Evolutionary conservation across 2,797 vertebrate genomes (phyloP).

Genomic region (Hozukius guyotensis): DNA sequence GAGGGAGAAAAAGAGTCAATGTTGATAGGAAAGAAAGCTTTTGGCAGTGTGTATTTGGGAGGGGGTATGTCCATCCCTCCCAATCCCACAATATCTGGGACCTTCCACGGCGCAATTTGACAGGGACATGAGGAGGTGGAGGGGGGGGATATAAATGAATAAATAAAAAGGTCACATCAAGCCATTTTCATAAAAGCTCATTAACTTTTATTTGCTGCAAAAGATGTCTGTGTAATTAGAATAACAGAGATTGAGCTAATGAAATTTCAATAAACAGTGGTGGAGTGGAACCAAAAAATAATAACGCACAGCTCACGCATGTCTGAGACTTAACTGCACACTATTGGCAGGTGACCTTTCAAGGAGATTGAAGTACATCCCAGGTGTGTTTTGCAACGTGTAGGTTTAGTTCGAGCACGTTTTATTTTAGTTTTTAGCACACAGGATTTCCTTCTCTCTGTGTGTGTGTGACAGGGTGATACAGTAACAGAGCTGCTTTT

Average conservation of each 20-base stretch:
- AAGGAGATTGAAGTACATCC: conserved; percentile 50
- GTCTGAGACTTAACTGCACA: conserved; percentile 42
- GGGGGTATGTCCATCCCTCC: conserved; percentile 8
- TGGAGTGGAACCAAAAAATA: conserved; percentile 66
- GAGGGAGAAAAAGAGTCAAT: conserved; percentile 12
- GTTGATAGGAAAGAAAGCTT: conserved; percentile 43
- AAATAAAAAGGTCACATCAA: conserved; percentile 80
- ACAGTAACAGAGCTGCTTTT: conserved; percentile 16
- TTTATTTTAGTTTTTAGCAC: not conserved
- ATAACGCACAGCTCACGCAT: conserved; percentile 42
- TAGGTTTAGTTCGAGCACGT: not conserved
- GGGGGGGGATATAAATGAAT: conserved; percentile 60
- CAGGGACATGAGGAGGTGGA: conserved; percentile 11
- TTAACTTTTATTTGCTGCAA: conserved; percentile 80
- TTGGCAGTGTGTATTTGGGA: conserved; percentile 16
- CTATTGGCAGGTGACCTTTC: conserved; percentile 75
- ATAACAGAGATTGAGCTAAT: conserved; percentile 79
- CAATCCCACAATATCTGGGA: not conserved
- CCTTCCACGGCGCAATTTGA: conserved; percentile 35
- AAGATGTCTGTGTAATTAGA: conserved; percentile 78
- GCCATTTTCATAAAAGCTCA: conserved; percentile 81
- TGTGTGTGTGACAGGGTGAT: not conserved
- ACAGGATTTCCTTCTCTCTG: not conserved
- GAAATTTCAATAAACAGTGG: conserved; percentile 73
- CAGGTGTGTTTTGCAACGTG: conserved; percentile 3